These are phyloP conservation scores for Agrochola macilenta DNA, from an alignment of 2,888 invertebrate species.

Conservation along the genomic window DNA sequence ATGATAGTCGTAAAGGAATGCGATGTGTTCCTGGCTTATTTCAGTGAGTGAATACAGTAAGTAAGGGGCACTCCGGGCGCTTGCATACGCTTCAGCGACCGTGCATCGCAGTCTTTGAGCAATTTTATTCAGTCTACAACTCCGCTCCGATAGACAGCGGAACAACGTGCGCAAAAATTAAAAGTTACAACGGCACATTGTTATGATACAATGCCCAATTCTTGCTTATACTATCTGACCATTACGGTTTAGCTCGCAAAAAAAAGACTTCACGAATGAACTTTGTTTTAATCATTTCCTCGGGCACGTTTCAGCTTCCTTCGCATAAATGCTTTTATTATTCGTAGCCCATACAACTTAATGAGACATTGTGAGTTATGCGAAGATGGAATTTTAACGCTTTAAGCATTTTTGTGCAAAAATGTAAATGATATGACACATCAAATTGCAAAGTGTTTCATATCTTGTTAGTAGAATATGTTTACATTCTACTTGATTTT, in stretches of 20 bases:
- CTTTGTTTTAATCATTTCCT: conserved; percentile 60
- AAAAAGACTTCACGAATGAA: conserved; percentile 50
- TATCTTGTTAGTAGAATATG: conserved; percentile 19
- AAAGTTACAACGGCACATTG: conserved; percentile 49
- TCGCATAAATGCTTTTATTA: conserved; percentile 58
- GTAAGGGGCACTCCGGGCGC: conserved; percentile 64
- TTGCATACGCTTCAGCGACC: conserved; percentile 65
- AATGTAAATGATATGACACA: conserved; percentile 42
- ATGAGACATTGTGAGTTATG: conserved; percentile 53
- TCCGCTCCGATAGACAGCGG: conserved; percentile 50
- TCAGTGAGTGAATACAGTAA: conserved; percentile 62
- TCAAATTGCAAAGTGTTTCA: conserved; percentile 33
- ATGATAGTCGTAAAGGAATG: conserved; percentile 50
- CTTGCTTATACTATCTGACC: conserved; percentile 32
- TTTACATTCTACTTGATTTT: conserved; percentile 24
- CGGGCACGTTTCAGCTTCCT: conserved; percentile 40
- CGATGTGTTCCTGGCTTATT: conserved; percentile 56
- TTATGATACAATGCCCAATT: conserved; percentile 48
- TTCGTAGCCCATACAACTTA: conserved; percentile 55
- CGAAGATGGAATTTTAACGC: conserved; percentile 49
- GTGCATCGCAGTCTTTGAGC: conserved; percentile 66
- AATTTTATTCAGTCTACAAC: conserved; percentile 65
- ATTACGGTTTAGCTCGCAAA: conserved; percentile 35
- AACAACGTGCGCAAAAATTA: conserved; percentile 48
- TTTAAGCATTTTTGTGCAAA: conserved; percentile 38